Base-by-base conservation (phyloP, 2,113 vertebrate genomes). In the Mus pahari region DNA sequence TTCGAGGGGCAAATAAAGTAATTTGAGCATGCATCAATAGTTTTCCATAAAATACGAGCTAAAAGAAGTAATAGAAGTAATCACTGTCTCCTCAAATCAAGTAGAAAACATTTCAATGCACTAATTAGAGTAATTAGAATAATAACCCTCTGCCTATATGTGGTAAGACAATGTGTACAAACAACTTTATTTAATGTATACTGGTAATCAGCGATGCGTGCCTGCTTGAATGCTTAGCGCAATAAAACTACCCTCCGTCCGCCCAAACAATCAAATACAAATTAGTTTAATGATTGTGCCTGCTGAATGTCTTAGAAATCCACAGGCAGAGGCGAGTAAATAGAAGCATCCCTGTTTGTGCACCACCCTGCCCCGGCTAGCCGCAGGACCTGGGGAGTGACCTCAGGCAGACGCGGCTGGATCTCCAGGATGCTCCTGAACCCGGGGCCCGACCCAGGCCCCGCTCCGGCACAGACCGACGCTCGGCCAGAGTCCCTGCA, bases 71-170 rank as follows among this genome's bases (percentile, higher is more conserved):
- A 99, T 98, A 98, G 98, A 98, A 98, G 98, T 98, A 98, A 98
- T 98, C 98, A 98, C 98, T 98, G 98, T 98, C 98, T 99, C 98
- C 98, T 99, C 98, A 98, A 98, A 99, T 99, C 99, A 99, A 99
- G 98, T 98, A 98, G 98, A 98, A 98, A 99, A 98, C 98, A 98
- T 99, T 98, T 98, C 98, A 99, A 98, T 98, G 98, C 98, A 98
- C 98, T 99, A 99, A 99, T 99, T 99, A 99, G 98, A 98, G 98
- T 99, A 99, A 99, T 99, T 99, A 99, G 99, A 99, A 98, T 99
- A 99, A 99, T 99, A 99, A 98, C 98, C 98, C 98, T 97, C 97
- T 98, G 99, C 98, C 98, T 99, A 98, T 99, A 99, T 99, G 99
- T 98, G 99, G 98, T 98, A 98, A 99, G 98, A 99, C 99, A 99